phyloP scores from a whole-genome alignment of 2,113 vertebrate genomes.

The Propithecus coquereli region DNA sequence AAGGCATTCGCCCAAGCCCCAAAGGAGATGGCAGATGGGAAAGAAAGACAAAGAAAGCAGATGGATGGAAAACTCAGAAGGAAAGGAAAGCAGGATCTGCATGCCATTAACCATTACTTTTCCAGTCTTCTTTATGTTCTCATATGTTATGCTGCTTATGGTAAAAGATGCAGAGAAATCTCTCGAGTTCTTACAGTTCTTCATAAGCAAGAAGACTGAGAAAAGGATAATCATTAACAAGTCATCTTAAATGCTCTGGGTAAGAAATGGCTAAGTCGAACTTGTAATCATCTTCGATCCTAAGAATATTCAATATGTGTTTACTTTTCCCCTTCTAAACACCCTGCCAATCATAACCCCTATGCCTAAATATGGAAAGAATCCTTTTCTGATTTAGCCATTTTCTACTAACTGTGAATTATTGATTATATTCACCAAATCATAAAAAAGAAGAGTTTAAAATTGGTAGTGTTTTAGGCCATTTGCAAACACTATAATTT shows the following conservation, averaged over 20 bases:
- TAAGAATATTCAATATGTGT: not conserved
- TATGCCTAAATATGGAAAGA: not conserved
- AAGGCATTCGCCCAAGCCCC: constrained; percentile 51
- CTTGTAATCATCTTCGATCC: constrained; percentile 54
- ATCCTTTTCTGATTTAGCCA: constrained; percentile 41
- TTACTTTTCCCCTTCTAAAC: constrained; percentile 28
- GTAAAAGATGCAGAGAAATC: constrained; percentile 84
- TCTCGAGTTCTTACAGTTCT: constrained; percentile 83
- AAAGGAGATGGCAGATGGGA: constrained; percentile 73
- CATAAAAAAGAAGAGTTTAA: not conserved
- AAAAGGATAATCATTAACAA: constrained; percentile 87
- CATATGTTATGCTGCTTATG: constrained; percentile 79
- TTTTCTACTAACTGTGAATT: not conserved
- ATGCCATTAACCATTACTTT: constrained; percentile 92
- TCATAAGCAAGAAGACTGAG: constrained; percentile 88
- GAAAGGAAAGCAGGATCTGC: constrained; percentile 79
- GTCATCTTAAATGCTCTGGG: constrained; percentile 68
- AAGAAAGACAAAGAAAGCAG: constrained; percentile 80
- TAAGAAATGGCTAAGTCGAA: constrained; percentile 76
- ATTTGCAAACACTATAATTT: constrained; percentile 50
- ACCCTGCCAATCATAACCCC: not conserved
- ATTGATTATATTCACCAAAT: constrained; percentile 49
- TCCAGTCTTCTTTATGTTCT: constrained; percentile 87
- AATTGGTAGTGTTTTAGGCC: constrained; percentile 35
- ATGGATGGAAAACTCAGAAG: constrained; percentile 75